Percentiles rank a stretch among this genome's conserved stretches.
phyloP scores from a whole-genome alignment of 2,113 vertebrate species.

The Antennarius striatus region DNA sequence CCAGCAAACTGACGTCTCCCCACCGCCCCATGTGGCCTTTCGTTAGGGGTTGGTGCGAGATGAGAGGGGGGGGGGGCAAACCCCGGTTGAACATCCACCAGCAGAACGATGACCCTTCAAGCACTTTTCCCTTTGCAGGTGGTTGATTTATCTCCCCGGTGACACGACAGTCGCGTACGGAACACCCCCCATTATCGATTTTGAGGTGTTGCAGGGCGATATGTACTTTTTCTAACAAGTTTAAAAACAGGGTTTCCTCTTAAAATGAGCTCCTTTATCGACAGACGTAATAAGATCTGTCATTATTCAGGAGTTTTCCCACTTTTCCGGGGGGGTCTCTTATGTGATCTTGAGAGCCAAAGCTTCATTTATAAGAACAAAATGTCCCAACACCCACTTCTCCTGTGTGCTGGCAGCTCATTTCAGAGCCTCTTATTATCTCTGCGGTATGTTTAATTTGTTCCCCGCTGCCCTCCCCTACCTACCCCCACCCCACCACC shows the following conservation, averaged over 20 bases:
- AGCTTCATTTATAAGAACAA: constrained; percentile 49
- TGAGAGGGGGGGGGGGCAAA: constrained; percentile 14
- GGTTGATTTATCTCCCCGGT: constrained; percentile 13
- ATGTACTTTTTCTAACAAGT: too few relatives aligned
- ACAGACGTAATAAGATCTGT: constrained; percentile 41
- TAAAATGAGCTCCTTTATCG: constrained; percentile 13
- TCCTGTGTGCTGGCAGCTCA: constrained; percentile 33
- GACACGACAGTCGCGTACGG: neutral
- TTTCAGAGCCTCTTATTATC: constrained; percentile 43
- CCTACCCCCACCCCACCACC: too few relatives aligned
- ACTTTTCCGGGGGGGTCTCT: constrained; percentile 20
- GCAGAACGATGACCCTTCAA: constrained; percentile 9
- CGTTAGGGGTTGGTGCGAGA: constrained; percentile 52
- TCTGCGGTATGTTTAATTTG: constrained; percentile 50
- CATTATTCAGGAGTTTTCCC: constrained; percentile 32
- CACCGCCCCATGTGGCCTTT: constrained; percentile 58
- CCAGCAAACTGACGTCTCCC: constrained; percentile 60
- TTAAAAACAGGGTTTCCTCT: too few relatives aligned
- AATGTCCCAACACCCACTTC: constrained; percentile 34
- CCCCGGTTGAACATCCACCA: neutral
- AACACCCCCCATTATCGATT: neutral
- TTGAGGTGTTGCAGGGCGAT: neutral
- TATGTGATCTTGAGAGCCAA: constrained; percentile 25
- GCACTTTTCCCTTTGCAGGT: neutral
- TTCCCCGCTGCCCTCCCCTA: constrained; percentile 22